Conservation (phyloP, 1,140 invertebrate species). For the Drosophila truncata region DNA sequence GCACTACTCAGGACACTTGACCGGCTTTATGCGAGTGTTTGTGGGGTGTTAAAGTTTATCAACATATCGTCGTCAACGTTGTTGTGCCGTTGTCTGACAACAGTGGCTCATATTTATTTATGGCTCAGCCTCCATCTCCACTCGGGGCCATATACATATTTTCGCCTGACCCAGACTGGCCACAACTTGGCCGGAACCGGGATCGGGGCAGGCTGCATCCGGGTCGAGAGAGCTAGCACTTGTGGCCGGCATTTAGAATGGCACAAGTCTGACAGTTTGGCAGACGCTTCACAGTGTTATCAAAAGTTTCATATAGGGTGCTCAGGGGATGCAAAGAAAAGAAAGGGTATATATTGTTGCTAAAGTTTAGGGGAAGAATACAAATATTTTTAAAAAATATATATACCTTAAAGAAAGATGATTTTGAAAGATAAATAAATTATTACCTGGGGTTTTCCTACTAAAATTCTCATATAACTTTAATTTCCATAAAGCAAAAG, state of each 20-base stretch:
- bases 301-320: slow-evolving; percentile 25
- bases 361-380: fast-evolving
- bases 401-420: no score
- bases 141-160: slow-evolving; percentile 39
- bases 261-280: slow-evolving; percentile 37
- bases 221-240: slow-evolving; percentile 21
- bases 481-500: not conserved
- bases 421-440: not conserved
- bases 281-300: slow-evolving; percentile 68
- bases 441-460: no score
- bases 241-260: slow-evolving; percentile 35
- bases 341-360: not conserved
- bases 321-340: not conserved
- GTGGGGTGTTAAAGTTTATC: slow-evolving; percentile 77
- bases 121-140: slow-evolving; percentile 61
- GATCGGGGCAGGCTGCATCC: slow-evolving; percentile 3
- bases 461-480: not conserved
- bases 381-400: no score
- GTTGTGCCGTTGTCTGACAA: slow-evolving; percentile 54
- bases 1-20: slow-evolving; percentile 36
- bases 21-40: slow-evolving; percentile 35
- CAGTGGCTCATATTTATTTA: slow-evolving; percentile 80
- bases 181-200: slow-evolving; percentile 45
- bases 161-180: slow-evolving; percentile 53
- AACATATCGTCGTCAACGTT: slow-evolving; percentile 80